Percentiles rank a stretch among this genome's conserved stretches.
Conservation (phyloP, 2,888 invertebrate species). For the Brachyptera putata region DNA sequence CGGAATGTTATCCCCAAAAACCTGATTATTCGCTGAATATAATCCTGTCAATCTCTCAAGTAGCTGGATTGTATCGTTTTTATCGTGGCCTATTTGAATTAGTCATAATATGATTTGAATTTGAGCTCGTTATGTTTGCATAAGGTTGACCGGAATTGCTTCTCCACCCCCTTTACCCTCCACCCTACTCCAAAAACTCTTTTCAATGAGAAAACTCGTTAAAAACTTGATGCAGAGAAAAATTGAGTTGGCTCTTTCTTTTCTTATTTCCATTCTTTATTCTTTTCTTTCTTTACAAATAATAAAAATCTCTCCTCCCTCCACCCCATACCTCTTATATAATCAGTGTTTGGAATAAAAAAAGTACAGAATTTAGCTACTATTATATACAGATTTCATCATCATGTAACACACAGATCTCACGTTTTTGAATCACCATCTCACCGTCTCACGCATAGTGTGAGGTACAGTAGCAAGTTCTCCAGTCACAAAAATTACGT, state of each 20-base stretch:
- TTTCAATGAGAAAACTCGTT: constrained; percentile 38
- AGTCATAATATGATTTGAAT: constrained; percentile 32
- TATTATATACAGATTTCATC: too few species aligned
- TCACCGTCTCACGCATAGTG: too few species aligned
- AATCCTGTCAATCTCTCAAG: not conserved
- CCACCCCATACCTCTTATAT: not conserved
- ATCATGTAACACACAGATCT: too few species aligned
- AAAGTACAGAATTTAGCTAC: too few species aligned
- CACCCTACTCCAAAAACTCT: constrained; percentile 11
- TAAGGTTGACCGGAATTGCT: constrained; percentile 33
- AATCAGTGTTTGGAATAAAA: too few species aligned
- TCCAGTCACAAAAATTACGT: too few species aligned
- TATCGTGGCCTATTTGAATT: constrained; percentile 27
- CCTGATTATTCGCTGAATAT: too few species aligned
- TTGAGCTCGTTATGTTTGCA: constrained; percentile 31
- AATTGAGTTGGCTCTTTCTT: constrained; percentile 21
- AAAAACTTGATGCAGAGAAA: constrained; percentile 35
- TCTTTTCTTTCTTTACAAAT: constrained; percentile 17
- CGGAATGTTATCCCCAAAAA: too few species aligned
- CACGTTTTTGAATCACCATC: too few species aligned
- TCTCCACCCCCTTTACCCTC: constrained; percentile 19
- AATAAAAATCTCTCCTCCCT: constrained; percentile 6
- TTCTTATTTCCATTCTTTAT: constrained; percentile 5
- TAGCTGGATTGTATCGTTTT: constrained; percentile 10
- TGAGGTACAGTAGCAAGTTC: too few species aligned